phyloP scores from a whole-genome alignment of 2,888 invertebrate genomes.

The Formica aserva region DNA sequence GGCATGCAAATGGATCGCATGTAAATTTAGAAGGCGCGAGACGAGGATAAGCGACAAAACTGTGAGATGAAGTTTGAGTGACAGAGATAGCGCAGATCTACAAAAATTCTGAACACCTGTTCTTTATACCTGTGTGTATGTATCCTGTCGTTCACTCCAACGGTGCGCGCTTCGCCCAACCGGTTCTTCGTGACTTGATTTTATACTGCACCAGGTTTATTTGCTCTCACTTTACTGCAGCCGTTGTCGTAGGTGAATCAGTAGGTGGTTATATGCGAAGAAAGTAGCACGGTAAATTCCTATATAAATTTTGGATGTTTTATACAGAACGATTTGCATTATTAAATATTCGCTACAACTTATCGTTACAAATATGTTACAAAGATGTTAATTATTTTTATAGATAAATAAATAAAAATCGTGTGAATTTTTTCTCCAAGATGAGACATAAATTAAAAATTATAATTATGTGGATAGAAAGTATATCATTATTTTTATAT shows the following conservation, averaged over 20 bases:
- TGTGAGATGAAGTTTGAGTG: background rate
- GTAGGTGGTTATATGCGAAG: constrained; percentile 59
- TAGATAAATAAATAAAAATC: background rate
- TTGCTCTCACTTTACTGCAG: constrained; percentile 47
- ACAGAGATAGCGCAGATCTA: constrained; percentile 11
- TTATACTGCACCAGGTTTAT: constrained; percentile 62
- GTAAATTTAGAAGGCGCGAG: background rate
- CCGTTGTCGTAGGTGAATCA: constrained; percentile 47
- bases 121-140: constrained; percentile 65
- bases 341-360: background rate
- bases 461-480: background rate
- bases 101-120: constrained; percentile 72
- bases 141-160: constrained; percentile 49
- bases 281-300: constrained; percentile 64
- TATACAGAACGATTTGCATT: background rate
- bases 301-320: constrained; percentile 39
- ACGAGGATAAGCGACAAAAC: background rate
- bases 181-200: constrained; percentile 74
- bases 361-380: background rate
- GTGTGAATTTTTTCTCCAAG: background rate
- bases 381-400: background rate
- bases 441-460: background rate
- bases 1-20: background rate
- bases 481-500: background rate
- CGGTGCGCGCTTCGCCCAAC: constrained; percentile 61